Conservation (phyloP, 2,888 invertebrate genomes). For the Hemaris fuciformis region DNA sequence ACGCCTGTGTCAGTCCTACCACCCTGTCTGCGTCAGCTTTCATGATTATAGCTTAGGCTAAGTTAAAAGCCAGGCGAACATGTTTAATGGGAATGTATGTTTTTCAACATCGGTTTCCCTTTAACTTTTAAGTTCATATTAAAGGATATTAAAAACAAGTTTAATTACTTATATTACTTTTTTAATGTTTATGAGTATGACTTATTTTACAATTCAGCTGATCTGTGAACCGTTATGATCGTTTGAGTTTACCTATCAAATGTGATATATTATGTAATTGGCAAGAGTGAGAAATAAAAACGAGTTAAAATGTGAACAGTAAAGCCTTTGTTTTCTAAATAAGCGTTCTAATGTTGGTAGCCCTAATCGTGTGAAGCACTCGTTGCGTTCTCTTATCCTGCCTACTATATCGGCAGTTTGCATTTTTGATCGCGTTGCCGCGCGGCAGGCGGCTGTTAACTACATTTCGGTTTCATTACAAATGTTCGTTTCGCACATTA, state of each 20-base stretch:
- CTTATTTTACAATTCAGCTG: too few species aligned
- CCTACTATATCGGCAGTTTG: constrained; percentile 14
- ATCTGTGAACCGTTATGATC: too few species aligned
- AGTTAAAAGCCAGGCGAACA: background rate
- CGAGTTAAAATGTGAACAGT: background rate
- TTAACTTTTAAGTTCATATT: too few species aligned
- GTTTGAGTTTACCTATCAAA: too few species aligned
- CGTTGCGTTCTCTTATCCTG: constrained; percentile 2
- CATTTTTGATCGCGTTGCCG: constrained; percentile 14
- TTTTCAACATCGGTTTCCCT: too few species aligned
- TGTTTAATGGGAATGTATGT: background rate
- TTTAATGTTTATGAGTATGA: too few species aligned
- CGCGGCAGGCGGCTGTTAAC: background rate
- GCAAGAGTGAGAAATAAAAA: too few species aligned
- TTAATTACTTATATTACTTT: too few species aligned
- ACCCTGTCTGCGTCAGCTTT: background rate
- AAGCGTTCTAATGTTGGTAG: background rate
- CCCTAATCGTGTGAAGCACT: background rate
- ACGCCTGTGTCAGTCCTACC: background rate
- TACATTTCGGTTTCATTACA: constrained; percentile 20
- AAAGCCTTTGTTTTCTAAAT: background rate
- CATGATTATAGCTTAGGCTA: background rate
- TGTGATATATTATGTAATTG: too few species aligned
- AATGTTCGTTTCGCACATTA: constrained; percentile 34
- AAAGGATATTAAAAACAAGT: too few species aligned